Percentiles rank a stretch among this genome's conserved stretches.
Conservation (phyloP, 2,797 vertebrate species). For the Phrynocephalus forsythii region DNA sequence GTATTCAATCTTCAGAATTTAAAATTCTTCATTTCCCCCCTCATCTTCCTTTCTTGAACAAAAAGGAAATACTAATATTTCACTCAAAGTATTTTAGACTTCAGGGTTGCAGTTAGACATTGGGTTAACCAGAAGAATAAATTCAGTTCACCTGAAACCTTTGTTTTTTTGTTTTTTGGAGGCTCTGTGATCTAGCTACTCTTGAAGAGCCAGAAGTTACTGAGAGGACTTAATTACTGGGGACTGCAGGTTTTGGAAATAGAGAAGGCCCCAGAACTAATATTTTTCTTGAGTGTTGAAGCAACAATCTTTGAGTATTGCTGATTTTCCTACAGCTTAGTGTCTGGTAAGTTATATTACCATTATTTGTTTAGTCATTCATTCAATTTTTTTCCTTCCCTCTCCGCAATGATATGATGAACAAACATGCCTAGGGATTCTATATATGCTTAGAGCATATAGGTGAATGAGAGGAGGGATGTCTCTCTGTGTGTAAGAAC, state of each 20-base stretch:
- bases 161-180: conserved; percentile 20
- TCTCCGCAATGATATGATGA: conserved; percentile 47
- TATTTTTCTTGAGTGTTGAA: conserved; percentile 43
- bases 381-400: conserved; percentile 12
- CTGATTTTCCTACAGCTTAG: conserved; percentile 30
- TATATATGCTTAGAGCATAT: conserved; percentile 6
- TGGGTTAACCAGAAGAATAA: conserved; percentile 39
- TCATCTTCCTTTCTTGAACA: not conserved
- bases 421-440: conserved; percentile 46
- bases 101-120: conserved; percentile 30
- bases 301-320: conserved; percentile 43
- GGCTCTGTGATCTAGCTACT: conserved; percentile 26
- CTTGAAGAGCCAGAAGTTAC: conserved; percentile 51
- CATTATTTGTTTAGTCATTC: conserved; percentile 57
- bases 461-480: conserved; percentile 53
- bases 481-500: not conserved
- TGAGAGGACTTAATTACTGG: conserved; percentile 46
- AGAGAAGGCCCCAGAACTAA: conserved; percentile 12
- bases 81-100: conserved; percentile 21
- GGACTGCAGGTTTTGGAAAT: conserved; percentile 24
- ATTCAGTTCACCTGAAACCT: conserved; percentile 24
- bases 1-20: conserved; percentile 32
- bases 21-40: conserved; percentile 33
- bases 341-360: conserved; percentile 64
- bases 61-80: conserved; percentile 33